Percentiles rank a stretch among this genome's conserved stretches.
Evolutionary conservation across 2,888 invertebrate genomes (phyloP).

Genomic region (Tridacna gigas): DNA sequence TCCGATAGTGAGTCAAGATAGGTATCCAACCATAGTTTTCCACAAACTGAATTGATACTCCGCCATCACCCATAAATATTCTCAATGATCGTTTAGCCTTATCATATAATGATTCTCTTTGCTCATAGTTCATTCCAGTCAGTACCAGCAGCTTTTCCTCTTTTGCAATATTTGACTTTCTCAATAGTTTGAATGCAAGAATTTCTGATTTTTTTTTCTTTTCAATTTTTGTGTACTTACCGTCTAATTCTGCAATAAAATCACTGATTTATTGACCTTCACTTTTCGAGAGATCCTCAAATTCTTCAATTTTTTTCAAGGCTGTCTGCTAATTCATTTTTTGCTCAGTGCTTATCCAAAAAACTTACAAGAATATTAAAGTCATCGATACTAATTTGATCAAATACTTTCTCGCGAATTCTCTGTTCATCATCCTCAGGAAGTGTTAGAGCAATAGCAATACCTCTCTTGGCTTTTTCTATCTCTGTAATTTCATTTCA

Average conservation of each 20-base stretch:
- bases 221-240: constrained; percentile 16
- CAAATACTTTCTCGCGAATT: neutral
- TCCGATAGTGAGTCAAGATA: constrained; percentile 34
- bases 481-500: constrained; percentile 1
- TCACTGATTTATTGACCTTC: too few relatives aligned
- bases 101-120: constrained; percentile 37
- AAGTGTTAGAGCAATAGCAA: neutral
- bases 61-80: constrained; percentile 37
- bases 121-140: constrained; percentile 52
- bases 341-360: neutral
- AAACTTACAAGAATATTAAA: neutral
- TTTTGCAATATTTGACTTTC: constrained; percentile 57
- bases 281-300: too few relatives aligned
- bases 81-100: constrained; percentile 41
- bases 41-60: constrained; percentile 35
- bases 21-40: constrained; percentile 20
- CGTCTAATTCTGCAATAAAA: too few relatives aligned
- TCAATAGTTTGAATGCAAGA: neutral
- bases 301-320: constrained; percentile 10
- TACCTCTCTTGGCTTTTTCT: neutral
- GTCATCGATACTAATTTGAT: neutral
- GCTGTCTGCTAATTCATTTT: constrained; percentile 10
- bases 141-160: too few relatives aligned
- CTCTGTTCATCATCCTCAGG: neutral
- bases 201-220: constrained; percentile 1